A percentile compares a stretch with the other conserved stretches of the same genome.
Conservation (phyloP, 2,113 vertebrate species). For the Caracal caracal region DNA sequence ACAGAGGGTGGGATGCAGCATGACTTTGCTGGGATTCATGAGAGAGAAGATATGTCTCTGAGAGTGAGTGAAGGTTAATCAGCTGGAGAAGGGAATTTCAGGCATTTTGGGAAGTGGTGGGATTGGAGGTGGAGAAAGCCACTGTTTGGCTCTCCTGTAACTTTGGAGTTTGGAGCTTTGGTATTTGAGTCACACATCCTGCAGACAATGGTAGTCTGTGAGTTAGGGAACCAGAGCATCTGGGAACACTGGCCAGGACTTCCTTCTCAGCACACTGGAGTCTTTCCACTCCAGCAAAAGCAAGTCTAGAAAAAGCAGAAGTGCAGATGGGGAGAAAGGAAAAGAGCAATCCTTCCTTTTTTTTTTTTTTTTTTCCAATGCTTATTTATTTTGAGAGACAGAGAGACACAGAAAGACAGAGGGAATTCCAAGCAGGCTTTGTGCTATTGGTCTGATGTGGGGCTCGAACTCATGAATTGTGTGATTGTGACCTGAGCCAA, state of each 20-base stretch:
- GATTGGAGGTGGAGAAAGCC: neutral
- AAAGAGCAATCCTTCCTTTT: neutral
- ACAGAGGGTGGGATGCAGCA: neutral
- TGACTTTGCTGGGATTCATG: neutral
- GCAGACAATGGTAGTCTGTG: neutral
- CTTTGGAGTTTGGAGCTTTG: neutral
- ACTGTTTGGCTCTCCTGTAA: neutral
- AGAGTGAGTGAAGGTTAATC: neutral
- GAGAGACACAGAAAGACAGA: no score
- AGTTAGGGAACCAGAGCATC: neutral
- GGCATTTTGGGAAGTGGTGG: neutral
- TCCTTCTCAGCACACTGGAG: neutral
- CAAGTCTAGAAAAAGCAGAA: neutral
- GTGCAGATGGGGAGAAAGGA: neutral
- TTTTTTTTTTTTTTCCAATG: no score
- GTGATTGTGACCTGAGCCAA: no score
- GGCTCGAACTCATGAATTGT: no score
- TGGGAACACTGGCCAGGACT: neutral
- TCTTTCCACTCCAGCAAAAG: neutral
- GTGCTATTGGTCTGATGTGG: no score
- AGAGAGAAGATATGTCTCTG: neutral
- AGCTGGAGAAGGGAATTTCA: constrained; percentile 14
- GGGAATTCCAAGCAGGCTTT: no score
- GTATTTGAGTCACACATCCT: neutral
- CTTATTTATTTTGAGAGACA: no score